Base-by-base conservation (phyloP, 2,113 vertebrate genomes). In the Mola mola region DNA sequence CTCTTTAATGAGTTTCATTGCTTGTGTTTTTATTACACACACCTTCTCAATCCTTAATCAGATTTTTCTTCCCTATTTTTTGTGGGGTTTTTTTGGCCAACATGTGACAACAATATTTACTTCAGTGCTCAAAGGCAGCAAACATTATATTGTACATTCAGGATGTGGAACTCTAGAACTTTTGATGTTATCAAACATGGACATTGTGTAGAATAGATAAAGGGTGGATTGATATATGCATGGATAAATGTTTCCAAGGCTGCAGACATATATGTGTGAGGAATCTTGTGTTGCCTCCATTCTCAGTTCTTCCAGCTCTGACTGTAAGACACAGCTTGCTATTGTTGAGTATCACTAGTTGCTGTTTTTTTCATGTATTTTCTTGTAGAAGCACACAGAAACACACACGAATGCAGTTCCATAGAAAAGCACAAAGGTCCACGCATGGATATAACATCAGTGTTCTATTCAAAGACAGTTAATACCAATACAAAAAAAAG, bases 321-420 rank as follows among this genome's bases (percentile, higher is more conserved):
- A 66, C 55, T 63, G 72, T 78, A 83, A 79, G 78, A 84, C 66
- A 74, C 80, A 77, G 82, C 86, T 67, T 75, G 81, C 73, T 44
- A 66, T 83, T 84, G 82, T 75, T 4, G 9, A 70, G 46, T 38
- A 58, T 65, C 72, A 52, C 46, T n/a, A 44, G 46, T 51, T 65
- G 62, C 31, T 59, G 58, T 41, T 70, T 50, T 72, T 72, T 68
- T 79, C 85, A 48, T 75, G 75, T 77, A 66, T 75, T 77, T 72
- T 79, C 80, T 74, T 58, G 75, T 60, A 41, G 37, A 13, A 34
- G 36, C 51, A 38, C 19, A 81, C 26, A 48, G 2, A 49, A n/a
- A n/a, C n/a, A n/a, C n/a, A n/a, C n/a, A n/a, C n/a, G n/a, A n/a
- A n/a, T n/a, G n/a, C n/a, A n/a, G n/a, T n/a, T n/a, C n/a, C n/a